Evolutionary conservation across 2,113 vertebrate species (phyloP).

Genomic region (Pterophyllum scalare): DNA sequence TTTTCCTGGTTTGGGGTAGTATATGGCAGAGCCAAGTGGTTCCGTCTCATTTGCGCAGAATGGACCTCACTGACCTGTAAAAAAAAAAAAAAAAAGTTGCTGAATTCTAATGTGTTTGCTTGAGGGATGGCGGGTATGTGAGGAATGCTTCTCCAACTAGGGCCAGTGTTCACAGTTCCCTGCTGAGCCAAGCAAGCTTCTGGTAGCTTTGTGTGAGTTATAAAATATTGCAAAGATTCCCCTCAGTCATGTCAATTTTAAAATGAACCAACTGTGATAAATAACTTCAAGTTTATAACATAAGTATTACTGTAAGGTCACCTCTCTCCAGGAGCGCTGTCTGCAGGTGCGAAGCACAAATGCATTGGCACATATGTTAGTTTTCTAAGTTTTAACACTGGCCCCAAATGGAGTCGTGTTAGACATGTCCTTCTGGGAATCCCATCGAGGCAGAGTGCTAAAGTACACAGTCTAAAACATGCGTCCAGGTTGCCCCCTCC

Average conservation of each 20-base stretch:
- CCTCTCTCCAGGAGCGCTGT: slow-evolving; percentile 26
- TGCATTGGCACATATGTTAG: background rate
- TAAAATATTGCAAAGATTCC: slow-evolving; percentile 3
- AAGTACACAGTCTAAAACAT: slow-evolving; percentile 4
- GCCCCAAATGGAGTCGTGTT: background rate
- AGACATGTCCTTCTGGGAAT: slow-evolving; percentile 41
- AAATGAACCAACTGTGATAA: background rate
- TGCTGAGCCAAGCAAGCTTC: background rate
- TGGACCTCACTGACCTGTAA: slow-evolving; percentile 10
- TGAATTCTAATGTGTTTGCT: slow-evolving; percentile 27
- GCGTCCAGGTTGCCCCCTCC: background rate
- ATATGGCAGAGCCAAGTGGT: background rate
- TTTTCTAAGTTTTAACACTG: slow-evolving; percentile 11
- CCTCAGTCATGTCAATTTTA: background rate
- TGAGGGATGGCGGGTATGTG: slow-evolving; percentile 35
- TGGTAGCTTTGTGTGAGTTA: slow-evolving; percentile 6
- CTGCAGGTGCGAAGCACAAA: slow-evolving; percentile 25
- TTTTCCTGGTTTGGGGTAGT: slow-evolving; percentile 22
- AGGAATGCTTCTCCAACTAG: slow-evolving; percentile 51
- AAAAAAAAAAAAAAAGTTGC: background rate
- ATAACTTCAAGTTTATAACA: background rate
- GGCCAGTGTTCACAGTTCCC: slow-evolving; percentile 33
- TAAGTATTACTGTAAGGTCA: background rate
- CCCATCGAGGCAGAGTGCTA: slow-evolving; percentile 19
- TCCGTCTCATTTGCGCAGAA: background rate